phyloP scores from a whole-genome alignment of 2,797 vertebrate genomes.

The Cuniculus paca region DNA sequence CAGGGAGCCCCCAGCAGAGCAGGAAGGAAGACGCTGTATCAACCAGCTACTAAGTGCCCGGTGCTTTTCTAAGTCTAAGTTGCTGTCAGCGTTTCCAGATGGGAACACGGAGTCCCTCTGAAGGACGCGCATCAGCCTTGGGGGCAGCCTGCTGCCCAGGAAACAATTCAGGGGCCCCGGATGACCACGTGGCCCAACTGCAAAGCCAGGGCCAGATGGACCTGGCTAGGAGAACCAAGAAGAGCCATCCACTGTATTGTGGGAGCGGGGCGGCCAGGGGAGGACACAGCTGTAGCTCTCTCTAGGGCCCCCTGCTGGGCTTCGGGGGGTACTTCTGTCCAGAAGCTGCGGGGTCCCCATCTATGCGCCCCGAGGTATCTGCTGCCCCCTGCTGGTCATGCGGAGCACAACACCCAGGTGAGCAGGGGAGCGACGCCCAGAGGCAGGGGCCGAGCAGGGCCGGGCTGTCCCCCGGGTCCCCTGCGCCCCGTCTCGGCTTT shows the following conservation, averaged over 20 bases:
- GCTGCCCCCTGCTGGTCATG: slow-evolving; percentile 27
- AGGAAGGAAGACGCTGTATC: neutral
- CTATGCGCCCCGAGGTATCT: neutral
- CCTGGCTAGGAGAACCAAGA: neutral
- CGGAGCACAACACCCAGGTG: neutral
- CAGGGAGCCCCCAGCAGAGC: neutral
- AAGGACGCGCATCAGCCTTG: neutral
- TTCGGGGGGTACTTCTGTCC: neutral
- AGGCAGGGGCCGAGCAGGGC: neutral
- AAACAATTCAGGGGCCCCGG: neutral
- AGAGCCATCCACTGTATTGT: no score
- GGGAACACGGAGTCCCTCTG: neutral
- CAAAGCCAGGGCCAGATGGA: neutral
- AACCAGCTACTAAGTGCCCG: neutral
- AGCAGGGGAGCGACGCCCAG: neutral
- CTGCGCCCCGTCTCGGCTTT: neutral
- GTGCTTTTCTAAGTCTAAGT: neutral
- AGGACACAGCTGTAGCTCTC: neutral
- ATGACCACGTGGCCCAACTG: neutral
- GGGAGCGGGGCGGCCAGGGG: neutral
- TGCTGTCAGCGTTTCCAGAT: neutral
- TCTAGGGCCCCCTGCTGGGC: neutral
- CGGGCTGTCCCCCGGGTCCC: neutral
- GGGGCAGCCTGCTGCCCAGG: no score
- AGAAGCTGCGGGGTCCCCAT: neutral